phyloP scores from a whole-genome alignment of 2,888 invertebrate species.

The Brassicogethes aeneus region DNA sequence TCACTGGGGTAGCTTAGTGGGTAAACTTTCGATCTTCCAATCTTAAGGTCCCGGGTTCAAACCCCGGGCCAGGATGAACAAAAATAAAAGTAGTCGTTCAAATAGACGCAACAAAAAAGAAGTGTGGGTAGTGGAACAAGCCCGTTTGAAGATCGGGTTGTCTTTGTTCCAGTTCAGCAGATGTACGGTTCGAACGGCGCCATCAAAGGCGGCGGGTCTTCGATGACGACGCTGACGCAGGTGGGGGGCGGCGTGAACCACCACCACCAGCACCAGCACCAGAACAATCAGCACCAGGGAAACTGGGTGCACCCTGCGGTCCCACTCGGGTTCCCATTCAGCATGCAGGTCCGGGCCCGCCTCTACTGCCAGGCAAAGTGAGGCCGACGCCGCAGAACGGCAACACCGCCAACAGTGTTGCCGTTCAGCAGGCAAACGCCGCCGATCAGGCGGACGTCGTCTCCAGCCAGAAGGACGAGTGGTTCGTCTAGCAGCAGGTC shows the following conservation, averaged over 20 bases:
- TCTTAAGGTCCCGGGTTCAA: too few relatives aligned
- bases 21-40: too few relatives aligned
- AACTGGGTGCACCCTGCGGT: slow-evolving; percentile 95
- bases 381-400: slow-evolving; percentile 41
- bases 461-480: slow-evolving; percentile 81
- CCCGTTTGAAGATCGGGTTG: background rate
- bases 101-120: too few relatives aligned
- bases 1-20: too few relatives aligned
- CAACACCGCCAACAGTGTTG: slow-evolving; percentile 27
- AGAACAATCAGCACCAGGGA: too few relatives aligned
- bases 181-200: slow-evolving; percentile 66
- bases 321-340: slow-evolving; percentile 47
- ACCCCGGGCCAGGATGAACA: too few relatives aligned
- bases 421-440: slow-evolving; percentile 37
- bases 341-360: slow-evolving; percentile 59
- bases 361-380: slow-evolving; percentile 66
- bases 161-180: slow-evolving; percentile 57
- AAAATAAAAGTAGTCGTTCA: too few relatives aligned
- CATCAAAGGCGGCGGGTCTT: slow-evolving; percentile 52
- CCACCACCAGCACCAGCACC: slow-evolving; percentile 53
- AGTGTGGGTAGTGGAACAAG: too few relatives aligned
- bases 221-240: slow-evolving; percentile 45
- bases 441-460: slow-evolving; percentile 40
- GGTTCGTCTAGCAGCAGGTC: slow-evolving; percentile 73
- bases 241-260: slow-evolving; percentile 31